Conservation (phyloP, 2,888 invertebrate species). For the Scaptomyza cyrtandrae region DNA sequence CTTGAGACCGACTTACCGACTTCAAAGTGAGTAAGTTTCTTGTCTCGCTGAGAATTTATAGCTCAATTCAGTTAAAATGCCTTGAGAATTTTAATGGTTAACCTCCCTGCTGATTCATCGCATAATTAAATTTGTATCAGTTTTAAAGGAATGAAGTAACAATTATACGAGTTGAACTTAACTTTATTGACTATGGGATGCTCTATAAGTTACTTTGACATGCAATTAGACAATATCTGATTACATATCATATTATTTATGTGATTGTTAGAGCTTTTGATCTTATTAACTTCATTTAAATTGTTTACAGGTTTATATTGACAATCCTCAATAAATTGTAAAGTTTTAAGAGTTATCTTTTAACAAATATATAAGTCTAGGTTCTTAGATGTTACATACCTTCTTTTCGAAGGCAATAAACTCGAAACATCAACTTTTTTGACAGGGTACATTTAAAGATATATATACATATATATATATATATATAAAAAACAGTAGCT, state of each 20-base stretch:
- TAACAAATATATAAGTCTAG: too few relatives aligned
- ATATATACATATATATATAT: too few relatives aligned
- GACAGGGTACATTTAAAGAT: conserved; percentile 28
- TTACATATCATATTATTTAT: too few relatives aligned
- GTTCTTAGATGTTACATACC: neutral
- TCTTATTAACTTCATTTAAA: too few relatives aligned
- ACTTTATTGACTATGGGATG: neutral
- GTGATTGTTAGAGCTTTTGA: too few relatives aligned
- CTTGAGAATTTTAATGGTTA: conserved; percentile 42
- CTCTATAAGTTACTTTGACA: conserved; percentile 1
- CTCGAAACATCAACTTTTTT: neutral
- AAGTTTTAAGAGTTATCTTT: too few relatives aligned
- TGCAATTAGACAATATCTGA: too few relatives aligned
- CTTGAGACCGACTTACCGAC: conserved; percentile 11
- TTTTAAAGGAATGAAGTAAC: conserved; percentile 3
- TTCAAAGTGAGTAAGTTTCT: conserved; percentile 36
- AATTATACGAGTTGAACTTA: neutral
- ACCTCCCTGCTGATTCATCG: conserved; percentile 43
- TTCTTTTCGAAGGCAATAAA: neutral
- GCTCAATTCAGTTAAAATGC: conserved; percentile 22
- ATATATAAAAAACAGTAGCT: conserved; percentile 57
- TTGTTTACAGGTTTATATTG: too few relatives aligned
- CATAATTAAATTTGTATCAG: conserved; percentile 31
- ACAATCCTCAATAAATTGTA: too few relatives aligned
- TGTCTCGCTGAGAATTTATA: conserved; percentile 33